Conservation (phyloP, 2,797 vertebrate genomes). For the Scyliorhinus canicula region DNA sequence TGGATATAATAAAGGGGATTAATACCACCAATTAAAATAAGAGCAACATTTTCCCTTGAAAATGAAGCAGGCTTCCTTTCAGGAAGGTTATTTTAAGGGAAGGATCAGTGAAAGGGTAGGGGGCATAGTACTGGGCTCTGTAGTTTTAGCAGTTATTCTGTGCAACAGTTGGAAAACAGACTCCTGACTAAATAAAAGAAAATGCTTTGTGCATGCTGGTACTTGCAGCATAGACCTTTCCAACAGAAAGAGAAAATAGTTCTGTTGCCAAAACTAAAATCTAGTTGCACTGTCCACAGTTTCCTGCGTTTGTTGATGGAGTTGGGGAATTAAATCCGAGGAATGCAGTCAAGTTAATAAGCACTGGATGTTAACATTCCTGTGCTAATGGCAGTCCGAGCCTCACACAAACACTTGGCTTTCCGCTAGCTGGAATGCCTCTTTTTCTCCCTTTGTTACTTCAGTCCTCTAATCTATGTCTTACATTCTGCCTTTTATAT, state of each 20-base stretch:
- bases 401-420: neutral
- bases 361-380: constrained; percentile 33
- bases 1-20: neutral
- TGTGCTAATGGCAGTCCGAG: constrained; percentile 18
- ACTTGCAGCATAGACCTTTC: constrained; percentile 51
- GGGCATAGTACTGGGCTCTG: neutral
- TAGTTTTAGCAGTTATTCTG: constrained; percentile 43
- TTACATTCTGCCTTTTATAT: neutral
- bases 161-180: constrained; percentile 58
- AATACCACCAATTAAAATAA: neutral
- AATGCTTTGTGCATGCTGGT: constrained; percentile 51
- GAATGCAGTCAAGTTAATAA: constrained; percentile 33
- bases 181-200: constrained; percentile 57
- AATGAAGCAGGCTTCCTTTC: constrained; percentile 15
- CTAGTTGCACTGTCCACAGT: constrained; percentile 50
- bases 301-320: constrained; percentile 54
- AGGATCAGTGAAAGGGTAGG: constrained; percentile 2
- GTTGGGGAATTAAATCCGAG: constrained; percentile 46
- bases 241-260: constrained; percentile 53
- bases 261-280: constrained; percentile 59
- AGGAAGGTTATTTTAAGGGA: neutral
- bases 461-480: neutral
- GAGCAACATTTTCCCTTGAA: neutral
- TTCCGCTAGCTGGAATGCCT: neutral
- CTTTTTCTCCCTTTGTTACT: neutral